phyloP scores from a whole-genome alignment of 2,113 vertebrate species.

The Lathamus discolor region DNA sequence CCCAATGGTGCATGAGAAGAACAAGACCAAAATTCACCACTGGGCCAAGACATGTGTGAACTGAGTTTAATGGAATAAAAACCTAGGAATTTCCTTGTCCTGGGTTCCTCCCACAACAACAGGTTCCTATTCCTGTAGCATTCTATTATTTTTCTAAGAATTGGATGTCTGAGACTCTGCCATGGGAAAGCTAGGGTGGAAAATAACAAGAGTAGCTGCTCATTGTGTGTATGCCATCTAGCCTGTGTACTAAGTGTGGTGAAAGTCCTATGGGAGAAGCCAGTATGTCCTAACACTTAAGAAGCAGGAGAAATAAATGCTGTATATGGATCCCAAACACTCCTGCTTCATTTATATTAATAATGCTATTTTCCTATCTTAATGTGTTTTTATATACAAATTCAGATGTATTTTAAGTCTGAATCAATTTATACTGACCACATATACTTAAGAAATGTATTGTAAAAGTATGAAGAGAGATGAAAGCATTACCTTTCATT shows the following conservation, averaged over 20 bases:
- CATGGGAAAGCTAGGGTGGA: background rate
- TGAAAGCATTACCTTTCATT: background rate
- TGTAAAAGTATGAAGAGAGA: background rate
- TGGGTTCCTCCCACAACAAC: background rate
- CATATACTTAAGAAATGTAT: background rate
- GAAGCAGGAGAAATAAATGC: background rate
- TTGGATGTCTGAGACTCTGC: background rate
- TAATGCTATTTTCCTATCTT: background rate
- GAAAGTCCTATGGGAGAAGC: background rate
- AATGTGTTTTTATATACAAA: background rate
- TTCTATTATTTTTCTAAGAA: background rate
- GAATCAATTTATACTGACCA: background rate
- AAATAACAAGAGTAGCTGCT: background rate
- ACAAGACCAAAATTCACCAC: background rate
- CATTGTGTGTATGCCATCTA: background rate
- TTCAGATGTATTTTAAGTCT: background rate
- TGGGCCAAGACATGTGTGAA: background rate
- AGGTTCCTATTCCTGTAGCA: background rate
- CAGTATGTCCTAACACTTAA: background rate
- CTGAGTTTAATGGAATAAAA: background rate
- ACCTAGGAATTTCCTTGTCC: background rate
- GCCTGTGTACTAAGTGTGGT: background rate
- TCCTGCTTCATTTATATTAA: background rate
- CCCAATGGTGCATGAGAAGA: background rate
- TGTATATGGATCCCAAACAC: background rate